Evolutionary conservation across 2,888 invertebrate genomes (phyloP).

Genomic region (Drosophila ezoana): DNA sequence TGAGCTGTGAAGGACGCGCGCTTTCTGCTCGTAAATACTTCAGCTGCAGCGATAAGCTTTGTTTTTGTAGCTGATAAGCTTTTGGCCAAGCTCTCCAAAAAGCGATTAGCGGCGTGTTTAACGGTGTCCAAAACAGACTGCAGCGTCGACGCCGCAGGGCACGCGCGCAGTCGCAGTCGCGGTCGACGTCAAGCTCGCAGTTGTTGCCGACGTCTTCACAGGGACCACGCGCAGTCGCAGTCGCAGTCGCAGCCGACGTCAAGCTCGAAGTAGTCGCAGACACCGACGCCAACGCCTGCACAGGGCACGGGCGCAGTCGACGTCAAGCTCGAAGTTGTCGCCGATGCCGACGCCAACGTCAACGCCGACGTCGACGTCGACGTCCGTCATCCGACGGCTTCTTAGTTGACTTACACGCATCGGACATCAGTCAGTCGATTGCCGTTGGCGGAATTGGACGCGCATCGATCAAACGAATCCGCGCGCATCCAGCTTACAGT

Average conservation of each 20-base stretch:
- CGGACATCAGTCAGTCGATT: constrained; percentile 76
- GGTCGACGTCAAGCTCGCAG: constrained; percentile 13
- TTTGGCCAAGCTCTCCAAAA: constrained; percentile 7
- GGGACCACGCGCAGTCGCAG: constrained; percentile 66
- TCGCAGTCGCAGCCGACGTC: constrained; percentile 24
- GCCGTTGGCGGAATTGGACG: constrained; percentile 75
- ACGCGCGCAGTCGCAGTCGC: neutral
- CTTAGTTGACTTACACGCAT: constrained; percentile 41
- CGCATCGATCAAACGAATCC: constrained; percentile 33
- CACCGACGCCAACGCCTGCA: too few species aligned
- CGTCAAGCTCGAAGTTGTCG: constrained; percentile 15
- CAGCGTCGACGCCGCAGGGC: neutral
- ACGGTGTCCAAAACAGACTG: neutral
- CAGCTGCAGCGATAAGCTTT: constrained; percentile 40
- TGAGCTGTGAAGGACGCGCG: constrained; percentile 42
- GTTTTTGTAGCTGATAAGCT: constrained; percentile 37
- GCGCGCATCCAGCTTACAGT: constrained; percentile 5
- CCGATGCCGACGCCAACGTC: constrained; percentile 1
- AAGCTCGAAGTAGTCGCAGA: neutral
- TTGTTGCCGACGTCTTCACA: constrained; percentile 15
- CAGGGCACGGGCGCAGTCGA: neutral
- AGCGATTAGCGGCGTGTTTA: constrained; percentile 15
- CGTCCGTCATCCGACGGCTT: constrained; percentile 25
- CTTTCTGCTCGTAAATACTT: constrained; percentile 46
- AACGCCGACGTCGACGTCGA: neutral